Percentiles rank a stretch among this genome's conserved stretches.
Conservation (phyloP, 2,113 vertebrate species). For the Brachyhypopomus occidentalis region DNA sequence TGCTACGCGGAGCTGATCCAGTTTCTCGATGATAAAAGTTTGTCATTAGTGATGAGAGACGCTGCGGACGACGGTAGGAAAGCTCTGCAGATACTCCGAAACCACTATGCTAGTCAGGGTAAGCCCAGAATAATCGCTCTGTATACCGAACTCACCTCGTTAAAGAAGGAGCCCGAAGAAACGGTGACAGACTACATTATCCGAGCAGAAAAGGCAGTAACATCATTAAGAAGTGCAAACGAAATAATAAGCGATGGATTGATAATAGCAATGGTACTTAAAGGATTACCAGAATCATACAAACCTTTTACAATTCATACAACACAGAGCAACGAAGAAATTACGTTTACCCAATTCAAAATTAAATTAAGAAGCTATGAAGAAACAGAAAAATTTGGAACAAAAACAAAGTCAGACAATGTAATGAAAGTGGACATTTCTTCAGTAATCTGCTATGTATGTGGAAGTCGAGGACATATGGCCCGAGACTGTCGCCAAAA, state of each 20-base stretch:
- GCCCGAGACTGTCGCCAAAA: slow-evolving; percentile 30
- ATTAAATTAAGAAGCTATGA: slow-evolving; percentile 40
- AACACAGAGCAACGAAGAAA: slow-evolving; percentile 23
- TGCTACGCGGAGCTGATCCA: slow-evolving; percentile 35
- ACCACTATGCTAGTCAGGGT: slow-evolving; percentile 30
- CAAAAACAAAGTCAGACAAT: slow-evolving; percentile 22
- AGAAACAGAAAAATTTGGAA: slow-evolving; percentile 28
- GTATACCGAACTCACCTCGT: slow-evolving; percentile 39
- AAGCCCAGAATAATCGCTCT: slow-evolving; percentile 36
- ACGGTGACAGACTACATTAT: slow-evolving; percentile 43
- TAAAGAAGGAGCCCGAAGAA: neutral
- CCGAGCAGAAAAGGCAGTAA: slow-evolving; percentile 14
- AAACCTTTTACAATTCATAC: slow-evolving; percentile 37
- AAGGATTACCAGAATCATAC: slow-evolving; percentile 32
- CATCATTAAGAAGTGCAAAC: slow-evolving; percentile 16
- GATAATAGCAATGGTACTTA: neutral
- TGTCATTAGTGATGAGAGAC: slow-evolving; percentile 39
- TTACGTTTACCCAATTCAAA: slow-evolving; percentile 42
- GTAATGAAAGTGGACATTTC: slow-evolving; percentile 28
- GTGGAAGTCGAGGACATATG: slow-evolving; percentile 35
- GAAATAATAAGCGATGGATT: slow-evolving; percentile 25
- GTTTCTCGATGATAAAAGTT: slow-evolving; percentile 36
- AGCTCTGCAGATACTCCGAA: slow-evolving; percentile 37
- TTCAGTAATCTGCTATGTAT: slow-evolving; percentile 33
- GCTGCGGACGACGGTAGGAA: slow-evolving; percentile 28